These are phyloP conservation scores for Polymixis flavicincta DNA, from an alignment of 2,888 invertebrate genomes.

Conservation along the genomic window DNA sequence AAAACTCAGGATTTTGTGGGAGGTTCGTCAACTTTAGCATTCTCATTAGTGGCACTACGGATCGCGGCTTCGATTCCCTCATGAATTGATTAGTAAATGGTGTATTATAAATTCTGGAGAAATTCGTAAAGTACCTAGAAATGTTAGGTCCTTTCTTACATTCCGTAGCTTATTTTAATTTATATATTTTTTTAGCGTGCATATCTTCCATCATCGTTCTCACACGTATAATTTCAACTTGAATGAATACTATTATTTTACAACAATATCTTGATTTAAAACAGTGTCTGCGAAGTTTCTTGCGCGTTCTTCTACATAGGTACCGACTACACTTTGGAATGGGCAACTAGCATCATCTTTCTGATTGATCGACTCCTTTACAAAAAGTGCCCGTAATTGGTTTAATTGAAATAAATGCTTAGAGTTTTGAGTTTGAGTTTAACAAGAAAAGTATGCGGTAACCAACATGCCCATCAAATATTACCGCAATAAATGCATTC, in stretches of 20 bases:
- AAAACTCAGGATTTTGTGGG: not conserved
- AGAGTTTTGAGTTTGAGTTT: not conserved
- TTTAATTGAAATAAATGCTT: not conserved
- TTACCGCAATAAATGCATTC: not conserved
- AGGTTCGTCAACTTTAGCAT: not conserved
- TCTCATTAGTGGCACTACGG: not conserved
- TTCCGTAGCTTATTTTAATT: not conserved
- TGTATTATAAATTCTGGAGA: not conserved
- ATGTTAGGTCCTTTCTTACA: not conserved
- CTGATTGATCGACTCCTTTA: no score
- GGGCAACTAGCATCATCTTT: no score
- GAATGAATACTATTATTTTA: no score
- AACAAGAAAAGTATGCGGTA: not conserved
- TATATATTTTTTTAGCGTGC: not conserved
- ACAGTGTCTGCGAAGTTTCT: no score
- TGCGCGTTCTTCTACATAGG: no score
- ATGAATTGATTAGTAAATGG: not conserved
- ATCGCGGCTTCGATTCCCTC: no score
- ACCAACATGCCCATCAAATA: not conserved
- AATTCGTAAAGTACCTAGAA: not conserved
- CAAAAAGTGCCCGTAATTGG: no score
- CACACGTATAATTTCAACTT: no score
- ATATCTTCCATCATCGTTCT: no score
- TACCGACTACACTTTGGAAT: no score
- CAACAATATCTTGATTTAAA: no score